Evolutionary conservation across 2,113 vertebrate species (phyloP).

Genomic region (Elephas maximus): DNA sequence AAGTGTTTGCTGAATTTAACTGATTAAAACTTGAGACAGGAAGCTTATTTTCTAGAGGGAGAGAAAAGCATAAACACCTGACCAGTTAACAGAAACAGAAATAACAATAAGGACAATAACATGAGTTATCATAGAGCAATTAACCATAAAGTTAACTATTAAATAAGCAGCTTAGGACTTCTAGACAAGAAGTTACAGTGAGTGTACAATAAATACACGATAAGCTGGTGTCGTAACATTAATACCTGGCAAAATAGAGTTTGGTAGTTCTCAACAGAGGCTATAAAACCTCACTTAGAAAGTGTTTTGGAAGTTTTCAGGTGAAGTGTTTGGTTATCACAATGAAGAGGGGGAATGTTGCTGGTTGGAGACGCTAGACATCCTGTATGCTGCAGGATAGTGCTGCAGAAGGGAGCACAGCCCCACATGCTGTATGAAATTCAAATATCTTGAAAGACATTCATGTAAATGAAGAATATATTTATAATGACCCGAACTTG

Average conservation of each 20-base stretch:
- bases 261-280: not conserved
- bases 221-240: slow-evolving; percentile 13
- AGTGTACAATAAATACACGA: slow-evolving; percentile 6
- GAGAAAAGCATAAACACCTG: slow-evolving; percentile 5
- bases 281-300: not conserved
- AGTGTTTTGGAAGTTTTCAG: not conserved
- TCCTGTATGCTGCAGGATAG: not conserved
- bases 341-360: not conserved
- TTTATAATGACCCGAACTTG: slow-evolving; percentile 8
- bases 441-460: slow-evolving; percentile 48
- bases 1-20: slow-evolving; percentile 37
- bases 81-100: slow-evolving; percentile 42
- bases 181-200: not conserved
- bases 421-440: not conserved
- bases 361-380: slow-evolving; percentile 7
- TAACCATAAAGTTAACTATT: slow-evolving; percentile 43
- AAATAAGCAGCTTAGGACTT: slow-evolving; percentile 13
- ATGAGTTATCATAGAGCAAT: not conserved
- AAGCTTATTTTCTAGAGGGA: not conserved
- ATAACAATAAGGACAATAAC: slow-evolving; percentile 16
- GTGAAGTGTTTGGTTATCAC: not conserved
- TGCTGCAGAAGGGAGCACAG: not conserved
- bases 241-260: slow-evolving; percentile 20
- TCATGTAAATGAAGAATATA: slow-evolving; percentile 51
- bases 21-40: slow-evolving; percentile 32